These are phyloP conservation scores for Hoplostethus mediterraneus DNA, from an alignment of 2,797 vertebrate species.

Conservation along the genomic window DNA sequence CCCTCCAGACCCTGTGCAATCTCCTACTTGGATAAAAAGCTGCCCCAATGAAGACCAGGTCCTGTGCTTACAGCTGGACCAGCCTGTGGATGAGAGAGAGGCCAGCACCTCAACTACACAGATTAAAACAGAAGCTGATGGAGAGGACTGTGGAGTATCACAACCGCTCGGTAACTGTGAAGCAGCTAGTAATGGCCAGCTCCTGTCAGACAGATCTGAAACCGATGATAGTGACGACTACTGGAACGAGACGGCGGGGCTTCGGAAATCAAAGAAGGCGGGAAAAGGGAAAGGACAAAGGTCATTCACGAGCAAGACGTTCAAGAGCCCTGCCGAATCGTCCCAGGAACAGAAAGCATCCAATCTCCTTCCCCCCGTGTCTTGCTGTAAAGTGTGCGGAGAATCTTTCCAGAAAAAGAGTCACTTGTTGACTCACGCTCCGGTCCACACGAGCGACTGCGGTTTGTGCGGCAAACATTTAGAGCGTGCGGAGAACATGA, in stretches of 20 bases:
- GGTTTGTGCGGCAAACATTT: slow-evolving; percentile 48
- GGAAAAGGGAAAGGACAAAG: neutral
- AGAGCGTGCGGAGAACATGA: slow-evolving; percentile 9
- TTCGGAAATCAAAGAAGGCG: slow-evolving; percentile 13
- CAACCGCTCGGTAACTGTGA: neutral
- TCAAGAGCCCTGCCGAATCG: neutral
- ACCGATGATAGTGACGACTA: slow-evolving; percentile 44
- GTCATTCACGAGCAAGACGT: neutral
- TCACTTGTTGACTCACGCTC: slow-evolving; percentile 3
- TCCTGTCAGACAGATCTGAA: slow-evolving; percentile 4
- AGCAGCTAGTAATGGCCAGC: neutral
- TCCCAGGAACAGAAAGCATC: neutral
- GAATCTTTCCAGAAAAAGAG: slow-evolving; percentile 36
- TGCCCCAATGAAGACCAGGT: slow-evolving; percentile 21
- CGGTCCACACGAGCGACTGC: slow-evolving; percentile 33
- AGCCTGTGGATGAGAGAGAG: neutral
- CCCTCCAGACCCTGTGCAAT: slow-evolving; percentile 19
- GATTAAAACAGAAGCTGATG: slow-evolving; percentile 38
- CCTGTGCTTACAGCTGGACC: slow-evolving; percentile 6
- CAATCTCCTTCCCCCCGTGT: neutral
- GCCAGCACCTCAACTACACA: neutral
- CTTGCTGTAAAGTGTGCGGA: slow-evolving; percentile 37
- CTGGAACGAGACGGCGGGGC: slow-evolving; percentile 1
- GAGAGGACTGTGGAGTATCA: neutral
- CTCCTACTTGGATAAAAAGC: slow-evolving; percentile 12